Evolutionary conservation across 2,113 vertebrate species (phyloP), one percentile per base, ranked within the genome.

Genomic region (Ophthalmolycus amberensis): DNA sequence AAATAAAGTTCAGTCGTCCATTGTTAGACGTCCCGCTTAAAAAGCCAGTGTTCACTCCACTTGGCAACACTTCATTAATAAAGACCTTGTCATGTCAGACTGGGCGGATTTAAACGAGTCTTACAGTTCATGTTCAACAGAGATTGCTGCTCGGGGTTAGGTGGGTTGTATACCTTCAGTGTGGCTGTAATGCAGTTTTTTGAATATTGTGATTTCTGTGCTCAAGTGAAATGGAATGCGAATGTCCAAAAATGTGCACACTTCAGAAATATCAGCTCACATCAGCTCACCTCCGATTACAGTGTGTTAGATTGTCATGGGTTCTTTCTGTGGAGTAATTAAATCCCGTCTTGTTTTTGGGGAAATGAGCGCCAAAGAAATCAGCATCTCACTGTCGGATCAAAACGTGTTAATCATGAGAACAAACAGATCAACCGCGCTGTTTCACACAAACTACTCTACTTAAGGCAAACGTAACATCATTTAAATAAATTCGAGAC

Each of bases 1-100:
- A 88, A 83, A 81, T 83, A 71, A 70, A 83, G 75, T 85, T 84
- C 63, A 84, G 59, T 42, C 77, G 72, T 85, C 75, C 83, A 70
- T 58, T 52, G 29, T 80, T 79, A 88, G 88, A 85, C 44, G 3
- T 70, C 75, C 75, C 6, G 64, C 83, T 85, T 82, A 82, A 77
- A 83, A 89, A 90, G 85, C 87, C 86, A 82, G 70, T 66, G 72
- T 77, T 82, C 73, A 62, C 68, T 80, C 77, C 69, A 80, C 85
- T 73, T 62, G 91, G 88, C 90, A 77, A 92, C 59, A 29, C 75
- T 80, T 52, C 48, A 58, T 62, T n/a, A 50, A 60, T 79, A 64
- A 91, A 90, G 79, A 81, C 84, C 69, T 80, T 79, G 22, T 84
- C 25, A 73, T 8, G 4, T 56, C 77, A 72, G 79, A 85, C 65